These are phyloP conservation scores for Apus apus DNA, from an alignment of 2,113 vertebrate species.

Conservation along the genomic window DNA sequence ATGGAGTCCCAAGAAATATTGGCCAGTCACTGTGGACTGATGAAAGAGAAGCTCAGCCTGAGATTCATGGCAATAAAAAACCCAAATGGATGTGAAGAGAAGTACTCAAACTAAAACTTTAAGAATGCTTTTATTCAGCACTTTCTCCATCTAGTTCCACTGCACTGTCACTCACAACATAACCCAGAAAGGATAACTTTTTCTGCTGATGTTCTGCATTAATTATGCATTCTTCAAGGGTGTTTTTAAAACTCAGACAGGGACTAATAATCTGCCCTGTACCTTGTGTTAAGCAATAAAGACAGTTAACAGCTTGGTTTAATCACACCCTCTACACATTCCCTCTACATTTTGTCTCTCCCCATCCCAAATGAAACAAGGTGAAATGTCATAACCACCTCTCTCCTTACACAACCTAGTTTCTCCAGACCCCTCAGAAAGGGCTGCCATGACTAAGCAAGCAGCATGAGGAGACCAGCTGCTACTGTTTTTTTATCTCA, in stretches of 20 bases:
- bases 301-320: not conserved
- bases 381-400: not conserved
- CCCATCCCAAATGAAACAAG: conserved; percentile 9
- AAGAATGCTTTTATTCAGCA: not conserved
- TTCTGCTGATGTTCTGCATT: conserved; percentile 36
- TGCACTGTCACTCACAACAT: not conserved
- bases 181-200: not conserved
- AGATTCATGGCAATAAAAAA: not conserved
- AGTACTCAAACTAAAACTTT: not conserved
- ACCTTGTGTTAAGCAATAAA: conserved; percentile 53
- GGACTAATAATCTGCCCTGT: conserved; percentile 30
- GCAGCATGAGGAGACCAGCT: conserved; percentile 32
- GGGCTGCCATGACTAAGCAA: conserved; percentile 69
- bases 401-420: not conserved
- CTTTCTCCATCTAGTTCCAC: not conserved
- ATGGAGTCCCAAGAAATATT: not conserved
- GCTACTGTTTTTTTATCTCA: conserved; percentile 55
- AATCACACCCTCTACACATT: not conserved
- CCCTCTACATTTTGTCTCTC: not conserved
- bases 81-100: not conserved
- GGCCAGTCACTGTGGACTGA: not conserved
- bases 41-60: not conserved
- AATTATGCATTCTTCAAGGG: conserved; percentile 46
- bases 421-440: conserved; percentile 53
- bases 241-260: conserved; percentile 9